Evolutionary conservation across 2,888 invertebrate genomes (phyloP), one percentile per base, ranked within the genome.

Genomic region (Euspilapteryx auroguttella): DNA sequence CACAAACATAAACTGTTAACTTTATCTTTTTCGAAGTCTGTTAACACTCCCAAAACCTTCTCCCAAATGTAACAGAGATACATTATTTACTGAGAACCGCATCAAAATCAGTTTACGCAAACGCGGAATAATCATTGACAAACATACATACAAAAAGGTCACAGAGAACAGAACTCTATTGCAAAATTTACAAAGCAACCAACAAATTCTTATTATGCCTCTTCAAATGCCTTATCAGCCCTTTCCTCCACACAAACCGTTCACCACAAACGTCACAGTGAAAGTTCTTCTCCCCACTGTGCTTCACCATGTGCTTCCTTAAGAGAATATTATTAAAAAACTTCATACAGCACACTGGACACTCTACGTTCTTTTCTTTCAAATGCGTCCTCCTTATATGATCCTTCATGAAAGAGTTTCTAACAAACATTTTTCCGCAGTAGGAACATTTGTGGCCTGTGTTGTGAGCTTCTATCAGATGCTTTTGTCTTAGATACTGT

Each of bases 231-330:
- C 78, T 78, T 10, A 78, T 71, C 15, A 85, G 49, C 39, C 82
- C 80, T 29, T 82, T 83, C 30, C 80, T 66, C 52, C 82, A 81
- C 21, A 79, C 78, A 35, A 82, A 79, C 37, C 79, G 65, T 34
- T 79, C 79, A 0, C 80, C 79, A 32, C 83, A 84, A 2, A 80
- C 54, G 25, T 83, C 80, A 34, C 83, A 83, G 28, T n/a, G n/a
- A n/a, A n/a, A n/a, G n/a, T n/a, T n/a, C n/a, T n/a, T n/a, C n/a
- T n/a, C n/a, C n/a, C n/a, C 78, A 23, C 73, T 73, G 30, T 73
- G 73, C 27, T 68, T 73, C 1, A 69, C 59, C 68, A 73, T 68
- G 27, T 73, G 75, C 2, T 68, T 42, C 21, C 63, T 51, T 6
- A 71, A 31, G 4, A 73, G 47, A 3, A 69, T 63, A 31, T 68